phyloP scores from a whole-genome alignment of 2,888 invertebrate genomes.

The Drosophila tripunctata region DNA sequence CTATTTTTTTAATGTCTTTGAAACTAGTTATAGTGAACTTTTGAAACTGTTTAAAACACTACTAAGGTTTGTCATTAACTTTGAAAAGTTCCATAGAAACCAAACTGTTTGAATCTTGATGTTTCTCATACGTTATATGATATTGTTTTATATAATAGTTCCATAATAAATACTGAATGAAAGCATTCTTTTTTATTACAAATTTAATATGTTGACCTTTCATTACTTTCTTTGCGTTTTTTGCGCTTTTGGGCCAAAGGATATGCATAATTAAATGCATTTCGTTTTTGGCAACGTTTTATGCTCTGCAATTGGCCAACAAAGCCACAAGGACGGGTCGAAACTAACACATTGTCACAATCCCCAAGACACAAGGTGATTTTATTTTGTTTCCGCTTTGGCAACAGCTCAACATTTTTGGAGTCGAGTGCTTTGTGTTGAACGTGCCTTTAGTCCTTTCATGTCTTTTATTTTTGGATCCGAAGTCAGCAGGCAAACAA shows the following conservation, averaged over 20 bases:
- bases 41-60: too few relatives aligned
- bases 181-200: neutral
- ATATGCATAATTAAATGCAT: constrained; percentile 20
- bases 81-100: too few relatives aligned
- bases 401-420: constrained; percentile 69
- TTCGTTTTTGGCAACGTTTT: constrained; percentile 15
- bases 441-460: constrained; percentile 9
- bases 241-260: neutral
- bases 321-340: neutral
- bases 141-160: too few relatives aligned
- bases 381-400: constrained; percentile 46
- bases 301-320: neutral
- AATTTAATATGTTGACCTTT: neutral
- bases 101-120: too few relatives aligned
- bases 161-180: too few relatives aligned
- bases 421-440: constrained; percentile 2
- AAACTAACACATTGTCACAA: constrained; percentile 5
- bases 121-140: too few relatives aligned
- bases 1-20: too few relatives aligned
- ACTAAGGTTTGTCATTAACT: too few relatives aligned
- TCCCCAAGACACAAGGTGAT: constrained; percentile 30
- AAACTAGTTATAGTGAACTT: too few relatives aligned
- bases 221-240: neutral
- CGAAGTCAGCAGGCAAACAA: constrained; percentile 27
- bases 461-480: constrained; percentile 23